Evolutionary conservation across 2,888 invertebrate species (phyloP), one percentile per base, ranked within the genome.

Genomic region (Hermaeophaga mercurialis): DNA sequence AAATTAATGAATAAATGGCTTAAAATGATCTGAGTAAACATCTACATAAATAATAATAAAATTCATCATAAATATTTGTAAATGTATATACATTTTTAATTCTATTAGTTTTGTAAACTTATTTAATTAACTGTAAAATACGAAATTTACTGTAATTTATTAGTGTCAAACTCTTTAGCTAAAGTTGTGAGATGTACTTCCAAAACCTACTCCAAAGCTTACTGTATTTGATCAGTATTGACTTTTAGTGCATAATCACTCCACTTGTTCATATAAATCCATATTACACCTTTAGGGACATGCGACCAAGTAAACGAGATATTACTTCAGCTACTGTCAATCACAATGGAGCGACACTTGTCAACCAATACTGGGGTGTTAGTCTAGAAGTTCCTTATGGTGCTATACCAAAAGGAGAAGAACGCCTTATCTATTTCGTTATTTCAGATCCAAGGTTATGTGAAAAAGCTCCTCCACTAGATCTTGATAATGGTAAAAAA

Each of bases 351-450:
- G 96, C 94, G 52, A 85, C 88, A 22, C 80, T 96, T 65, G 87
- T 89, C 66, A 93, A 92, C 73, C 87, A 90, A 65, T 89, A 92
- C 75, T 94, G 94, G 84, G 94, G 95, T 65, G 96, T 96, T 38
- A 90, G 90, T 46, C 80, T 96, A 61, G 86, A 90, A 70, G 90
- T 96, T 72, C 96, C 96, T 38, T 86, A 89, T 49, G 91, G 92
- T 63, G 96, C 96, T 41, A 86, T 96, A 65, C 85, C 89, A 45
- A 84, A 86, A 31, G 92, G 92, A 50, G 84, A 86, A 70, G 85
- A 87, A 71, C 94, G 95, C 80, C 94, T 94, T 78, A 89, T 96
- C 75, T 96, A 94, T 85, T 95, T 96, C 83, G 94, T 89, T 70
- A 89, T 90, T 71, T 87, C 89, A 67, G 89, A 89, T 77, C 89